Conservation (phyloP, 2,888 invertebrate genomes). For the Drosophila lutescens region DNA sequence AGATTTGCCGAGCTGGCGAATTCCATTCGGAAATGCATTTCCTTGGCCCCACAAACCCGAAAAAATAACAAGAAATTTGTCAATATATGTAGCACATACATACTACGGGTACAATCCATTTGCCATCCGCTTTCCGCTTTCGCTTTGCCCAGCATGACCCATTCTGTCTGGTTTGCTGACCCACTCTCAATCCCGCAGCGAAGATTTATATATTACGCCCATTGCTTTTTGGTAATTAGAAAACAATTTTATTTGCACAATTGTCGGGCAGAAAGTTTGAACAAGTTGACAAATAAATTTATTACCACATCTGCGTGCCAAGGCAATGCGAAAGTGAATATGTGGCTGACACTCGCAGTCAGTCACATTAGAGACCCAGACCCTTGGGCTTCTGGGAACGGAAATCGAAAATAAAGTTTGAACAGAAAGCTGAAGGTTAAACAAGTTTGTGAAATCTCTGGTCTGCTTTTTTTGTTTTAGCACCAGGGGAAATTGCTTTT, state of each 20-base stretch:
- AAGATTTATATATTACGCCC: conserved; percentile 66
- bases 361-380: conserved; percentile 13
- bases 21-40: conserved; percentile 68
- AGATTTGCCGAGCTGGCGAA: conserved; percentile 71
- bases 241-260: conserved; percentile 37
- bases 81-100: conserved; percentile 64
- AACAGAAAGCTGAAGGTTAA: conserved; percentile 54
- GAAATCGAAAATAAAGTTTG: conserved; percentile 77
- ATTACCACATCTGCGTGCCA: conserved; percentile 51
- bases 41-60: conserved; percentile 18
- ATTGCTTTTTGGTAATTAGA: conserved; percentile 62
- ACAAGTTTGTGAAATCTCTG: conserved; percentile 27
- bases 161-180: conserved; percentile 18
- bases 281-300: conserved; percentile 69
- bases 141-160: conserved; percentile 15
- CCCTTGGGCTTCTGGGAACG: conserved; percentile 43
- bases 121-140: conserved; percentile 12
- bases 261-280: conserved; percentile 34
- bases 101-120: conserved; percentile 43
- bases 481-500: conserved; percentile 48
- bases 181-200: background rate
- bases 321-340: conserved; percentile 44
- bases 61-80: conserved; percentile 50
- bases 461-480: conserved; percentile 28
- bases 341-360: conserved; percentile 40